These are phyloP conservation scores for Scortum barcoo DNA, from an alignment of 2,113 vertebrate genomes.

Conservation along the genomic window DNA sequence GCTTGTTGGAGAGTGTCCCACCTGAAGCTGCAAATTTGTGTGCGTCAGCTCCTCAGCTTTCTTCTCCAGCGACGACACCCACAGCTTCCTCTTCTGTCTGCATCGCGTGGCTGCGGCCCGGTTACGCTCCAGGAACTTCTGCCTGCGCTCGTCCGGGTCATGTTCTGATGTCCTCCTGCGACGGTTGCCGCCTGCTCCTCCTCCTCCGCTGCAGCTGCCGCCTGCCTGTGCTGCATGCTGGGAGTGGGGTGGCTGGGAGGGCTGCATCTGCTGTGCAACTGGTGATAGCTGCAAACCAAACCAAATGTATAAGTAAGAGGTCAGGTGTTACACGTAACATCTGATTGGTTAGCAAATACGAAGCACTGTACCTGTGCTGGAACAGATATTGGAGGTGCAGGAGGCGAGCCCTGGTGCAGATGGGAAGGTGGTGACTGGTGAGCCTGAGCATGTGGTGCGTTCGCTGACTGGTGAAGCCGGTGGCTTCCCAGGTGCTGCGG, in stretches of 20 bases:
- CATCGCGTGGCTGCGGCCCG: constrained; percentile 97
- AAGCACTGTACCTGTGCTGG: constrained; percentile 89
- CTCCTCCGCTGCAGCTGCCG: constrained; percentile 80
- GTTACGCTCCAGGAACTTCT: constrained; percentile 98
- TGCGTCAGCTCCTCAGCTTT: constrained; percentile 99
- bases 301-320: not conserved
- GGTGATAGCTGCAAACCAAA: constrained; percentile 75
- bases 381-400: constrained; percentile 88
- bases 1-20: constrained; percentile 66
- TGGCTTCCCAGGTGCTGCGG: constrained; percentile 89
- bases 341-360: constrained; percentile 29
- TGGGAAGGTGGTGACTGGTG: constrained; percentile 93
- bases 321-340: not conserved
- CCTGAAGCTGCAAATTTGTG: constrained; percentile 99
- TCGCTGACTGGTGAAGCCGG: constrained; percentile 86
- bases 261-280: constrained; percentile 70
- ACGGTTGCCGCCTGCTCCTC: constrained; percentile 85
- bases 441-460: constrained; percentile 85
- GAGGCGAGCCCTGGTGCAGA: constrained; percentile 90
- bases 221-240: constrained; percentile 89
- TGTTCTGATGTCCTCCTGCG: constrained; percentile 92
- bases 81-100: constrained; percentile 99
- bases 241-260: constrained; percentile 86
- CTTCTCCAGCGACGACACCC: constrained; percentile 99
- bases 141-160: constrained; percentile 94